A percentile compares a stretch with the other conserved stretches of the same genome.
Conservation (phyloP, 1,140 invertebrate species). For the Cotesia vestalis region DNA sequence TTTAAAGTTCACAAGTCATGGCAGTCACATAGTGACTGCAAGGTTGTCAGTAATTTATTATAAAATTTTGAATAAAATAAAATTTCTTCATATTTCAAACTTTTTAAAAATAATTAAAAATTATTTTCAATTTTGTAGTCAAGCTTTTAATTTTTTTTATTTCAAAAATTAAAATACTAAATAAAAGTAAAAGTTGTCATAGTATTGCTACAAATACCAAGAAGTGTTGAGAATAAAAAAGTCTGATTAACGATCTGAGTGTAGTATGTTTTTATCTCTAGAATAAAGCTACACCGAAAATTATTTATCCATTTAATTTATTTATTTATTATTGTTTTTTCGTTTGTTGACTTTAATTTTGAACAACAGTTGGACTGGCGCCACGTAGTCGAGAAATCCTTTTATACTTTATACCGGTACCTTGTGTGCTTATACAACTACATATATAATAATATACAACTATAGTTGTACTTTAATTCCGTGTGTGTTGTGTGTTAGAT, state of each 20-base stretch:
- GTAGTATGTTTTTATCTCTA: conserved; percentile 3
- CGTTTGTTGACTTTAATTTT: conserved; percentile 24
- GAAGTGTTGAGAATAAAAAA: conserved; percentile 18
- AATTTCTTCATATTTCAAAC: too few species aligned
- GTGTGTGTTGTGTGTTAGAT: conserved; percentile 9
- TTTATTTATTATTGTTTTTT: conserved; percentile 28
- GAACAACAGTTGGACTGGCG: conserved; percentile 32
- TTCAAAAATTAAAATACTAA: too few species aligned
- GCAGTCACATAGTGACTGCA: too few species aligned
- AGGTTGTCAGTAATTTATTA: too few species aligned
- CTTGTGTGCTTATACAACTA: not conserved
- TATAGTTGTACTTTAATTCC: too few species aligned
- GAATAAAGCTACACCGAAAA: not conserved
- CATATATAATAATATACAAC: too few species aligned
- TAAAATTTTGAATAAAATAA: too few species aligned
- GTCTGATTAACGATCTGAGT: conserved; percentile 39
- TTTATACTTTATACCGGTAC: conserved; percentile 22
- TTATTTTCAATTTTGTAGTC: too few species aligned
- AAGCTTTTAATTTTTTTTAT: too few species aligned
- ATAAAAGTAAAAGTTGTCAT: not conserved
- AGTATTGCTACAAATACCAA: conserved; percentile 5
- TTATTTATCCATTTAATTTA: conserved; percentile 37
- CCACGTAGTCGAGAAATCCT: conserved; percentile 34
- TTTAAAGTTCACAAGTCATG: too few species aligned
- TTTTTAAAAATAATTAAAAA: too few species aligned